Evolutionary conservation across 2,888 invertebrate genomes (phyloP).

Genomic region (Sceliomorpha sp.): DNA sequence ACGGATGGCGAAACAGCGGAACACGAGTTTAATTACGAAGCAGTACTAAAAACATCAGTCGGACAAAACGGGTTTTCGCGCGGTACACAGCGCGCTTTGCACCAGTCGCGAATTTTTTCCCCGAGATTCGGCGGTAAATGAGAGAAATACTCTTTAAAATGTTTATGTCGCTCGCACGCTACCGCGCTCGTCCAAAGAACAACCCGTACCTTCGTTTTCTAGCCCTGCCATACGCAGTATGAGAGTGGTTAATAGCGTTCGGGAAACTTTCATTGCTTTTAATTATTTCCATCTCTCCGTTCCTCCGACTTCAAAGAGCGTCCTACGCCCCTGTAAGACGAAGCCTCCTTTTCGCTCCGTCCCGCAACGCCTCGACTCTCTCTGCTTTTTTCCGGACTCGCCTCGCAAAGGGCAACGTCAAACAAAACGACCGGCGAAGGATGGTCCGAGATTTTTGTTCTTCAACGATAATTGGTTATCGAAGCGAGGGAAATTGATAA

Average conservation of each 20-base stretch:
- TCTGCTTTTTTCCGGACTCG: slow-evolving; percentile 18
- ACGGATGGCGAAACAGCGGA: slow-evolving; percentile 74
- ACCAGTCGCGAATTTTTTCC: slow-evolving; percentile 52
- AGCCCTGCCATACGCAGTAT: slow-evolving; percentile 59
- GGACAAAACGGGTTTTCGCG: slow-evolving; percentile 60
- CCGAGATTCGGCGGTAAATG: slow-evolving; percentile 60
- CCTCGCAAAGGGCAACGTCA: slow-evolving; percentile 21
- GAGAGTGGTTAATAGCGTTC: slow-evolving; percentile 69
- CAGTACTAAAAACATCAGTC: slow-evolving; percentile 70
- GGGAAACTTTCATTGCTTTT: slow-evolving; percentile 71
- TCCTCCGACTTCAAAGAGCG: slow-evolving; percentile 53
- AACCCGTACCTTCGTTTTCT: slow-evolving; percentile 41
- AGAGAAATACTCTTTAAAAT: slow-evolving; percentile 67
- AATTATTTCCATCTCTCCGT: slow-evolving; percentile 73
- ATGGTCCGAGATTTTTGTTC: slow-evolving; percentile 30
- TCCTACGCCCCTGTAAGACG: slow-evolving; percentile 28
- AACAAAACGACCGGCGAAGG: slow-evolving; percentile 19
- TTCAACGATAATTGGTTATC: slow-evolving; percentile 63
- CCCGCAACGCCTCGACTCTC: slow-evolving; percentile 7
- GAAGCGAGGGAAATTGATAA: slow-evolving; percentile 62
- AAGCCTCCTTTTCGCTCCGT: slow-evolving; percentile 38
- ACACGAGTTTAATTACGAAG: slow-evolving; percentile 74
- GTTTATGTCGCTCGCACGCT: slow-evolving; percentile 66
- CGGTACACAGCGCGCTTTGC: slow-evolving; percentile 36
- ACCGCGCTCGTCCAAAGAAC: slow-evolving; percentile 51